Conservation (phyloP, 2,888 invertebrate genomes). For the Scelioninae gen. 1 region DNA sequence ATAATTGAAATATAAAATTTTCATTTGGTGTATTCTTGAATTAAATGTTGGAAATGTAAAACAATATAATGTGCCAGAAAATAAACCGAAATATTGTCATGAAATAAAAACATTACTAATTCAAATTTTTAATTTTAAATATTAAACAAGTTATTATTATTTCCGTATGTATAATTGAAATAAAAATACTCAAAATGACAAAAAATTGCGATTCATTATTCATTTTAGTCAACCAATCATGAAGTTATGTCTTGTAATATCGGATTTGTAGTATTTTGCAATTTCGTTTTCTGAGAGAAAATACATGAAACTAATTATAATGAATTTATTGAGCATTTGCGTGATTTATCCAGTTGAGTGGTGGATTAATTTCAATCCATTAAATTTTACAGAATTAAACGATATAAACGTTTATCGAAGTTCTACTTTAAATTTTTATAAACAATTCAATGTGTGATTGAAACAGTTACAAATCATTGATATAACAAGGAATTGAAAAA, state of each 20-base stretch:
- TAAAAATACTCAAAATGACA: too few relatives aligned
- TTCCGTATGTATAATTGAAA: too few relatives aligned
- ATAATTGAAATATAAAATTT: conserved; percentile 15
- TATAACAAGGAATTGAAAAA: neutral
- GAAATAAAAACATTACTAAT: neutral
- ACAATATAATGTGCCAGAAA: neutral
- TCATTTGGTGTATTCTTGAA: too few relatives aligned
- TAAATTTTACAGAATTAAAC: too few relatives aligned
- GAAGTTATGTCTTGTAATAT: too few relatives aligned
- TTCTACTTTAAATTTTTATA: neutral
- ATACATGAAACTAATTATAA: too few relatives aligned
- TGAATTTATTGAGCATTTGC: neutral
- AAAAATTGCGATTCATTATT: neutral
- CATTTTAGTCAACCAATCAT: too few relatives aligned
- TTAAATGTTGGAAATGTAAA: neutral
- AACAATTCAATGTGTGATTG: neutral
- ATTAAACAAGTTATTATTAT: too few relatives aligned
- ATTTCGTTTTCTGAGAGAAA: too few relatives aligned
- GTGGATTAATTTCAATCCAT: neutral
- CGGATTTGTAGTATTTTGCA: too few relatives aligned
- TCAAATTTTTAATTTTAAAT: neutral
- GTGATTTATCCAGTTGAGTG: neutral
- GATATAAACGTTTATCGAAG: too few relatives aligned
- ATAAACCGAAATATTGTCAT: neutral
- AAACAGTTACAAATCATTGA: conserved; percentile 1